Conservation (phyloP, 2,113 vertebrate species). For the Laterallus jamaicensis region DNA sequence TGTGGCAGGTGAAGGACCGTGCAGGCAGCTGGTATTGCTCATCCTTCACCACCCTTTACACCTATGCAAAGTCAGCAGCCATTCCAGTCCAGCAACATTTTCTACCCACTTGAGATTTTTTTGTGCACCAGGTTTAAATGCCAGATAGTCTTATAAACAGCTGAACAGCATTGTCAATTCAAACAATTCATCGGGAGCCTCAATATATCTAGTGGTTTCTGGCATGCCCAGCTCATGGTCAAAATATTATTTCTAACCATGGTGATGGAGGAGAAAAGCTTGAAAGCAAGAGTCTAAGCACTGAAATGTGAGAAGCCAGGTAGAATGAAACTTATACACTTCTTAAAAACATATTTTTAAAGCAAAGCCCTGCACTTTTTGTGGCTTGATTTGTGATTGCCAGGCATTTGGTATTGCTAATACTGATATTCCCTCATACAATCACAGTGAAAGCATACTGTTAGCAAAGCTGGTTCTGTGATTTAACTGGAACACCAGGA, state of each 20-base stretch:
- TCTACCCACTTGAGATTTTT: neutral
- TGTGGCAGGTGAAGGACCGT: neutral
- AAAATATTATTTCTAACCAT: conserved; percentile 1
- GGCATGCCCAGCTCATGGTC: neutral
- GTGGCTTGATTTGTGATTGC: neutral
- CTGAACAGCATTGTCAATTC: neutral
- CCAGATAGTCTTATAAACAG: neutral
- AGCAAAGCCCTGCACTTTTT: neutral
- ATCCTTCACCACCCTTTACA: neutral
- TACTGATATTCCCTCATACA: neutral
- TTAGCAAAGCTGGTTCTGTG: neutral
- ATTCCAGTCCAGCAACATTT: conserved; percentile 9
- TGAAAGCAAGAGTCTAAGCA: neutral
- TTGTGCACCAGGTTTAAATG: neutral
- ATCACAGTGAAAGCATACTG: neutral
- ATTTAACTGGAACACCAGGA: neutral
- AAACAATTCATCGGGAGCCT: neutral
- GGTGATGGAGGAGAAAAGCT: neutral
- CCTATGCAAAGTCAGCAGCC: neutral
- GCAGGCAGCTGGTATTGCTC: neutral
- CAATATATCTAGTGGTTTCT: neutral
- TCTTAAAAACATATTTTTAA: neutral
- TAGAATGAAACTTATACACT: neutral
- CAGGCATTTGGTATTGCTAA: neutral
- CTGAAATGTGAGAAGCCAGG: neutral